phyloP scores from a whole-genome alignment of 1,140 invertebrate species.

The Vanessa atalanta region DNA sequence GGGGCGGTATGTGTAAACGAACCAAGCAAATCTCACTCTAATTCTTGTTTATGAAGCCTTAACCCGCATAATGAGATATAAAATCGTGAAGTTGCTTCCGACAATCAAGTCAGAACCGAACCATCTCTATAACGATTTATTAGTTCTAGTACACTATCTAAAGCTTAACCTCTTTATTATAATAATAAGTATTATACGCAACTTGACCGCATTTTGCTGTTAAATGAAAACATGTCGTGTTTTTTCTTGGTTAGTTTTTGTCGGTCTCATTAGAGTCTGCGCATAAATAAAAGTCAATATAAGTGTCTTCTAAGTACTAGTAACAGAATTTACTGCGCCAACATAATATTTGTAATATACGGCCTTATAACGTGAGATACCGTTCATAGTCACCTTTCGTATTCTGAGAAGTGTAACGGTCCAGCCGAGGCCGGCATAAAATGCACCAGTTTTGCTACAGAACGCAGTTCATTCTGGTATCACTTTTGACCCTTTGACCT shows the following conservation, averaged over 20 bases:
- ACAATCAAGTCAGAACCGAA: constrained; percentile 57
- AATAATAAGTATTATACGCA: constrained; percentile 41
- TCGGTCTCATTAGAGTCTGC: constrained; percentile 50
- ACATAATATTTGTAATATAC: constrained; percentile 70
- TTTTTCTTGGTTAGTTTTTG: constrained; percentile 46
- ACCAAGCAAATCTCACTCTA: constrained; percentile 68
- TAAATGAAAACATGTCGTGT: constrained; percentile 27
- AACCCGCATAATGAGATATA: constrained; percentile 57
- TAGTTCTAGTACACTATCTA: constrained; percentile 34
- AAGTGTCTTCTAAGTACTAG: constrained; percentile 58
- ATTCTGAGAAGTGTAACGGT: constrained; percentile 71
- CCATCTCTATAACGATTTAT: constrained; percentile 42
- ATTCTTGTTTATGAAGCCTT: constrained; percentile 74
- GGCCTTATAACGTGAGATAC: constrained; percentile 57
- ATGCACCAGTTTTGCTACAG: constrained; percentile 68
- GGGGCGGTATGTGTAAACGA: constrained; percentile 77
- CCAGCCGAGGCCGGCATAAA: constrained; percentile 51
- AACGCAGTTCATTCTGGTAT: constrained; percentile 50
- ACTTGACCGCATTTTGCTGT: constrained; percentile 50
- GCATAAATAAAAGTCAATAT: constrained; percentile 59
- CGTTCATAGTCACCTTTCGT: constrained; percentile 59
- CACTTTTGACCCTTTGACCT: constrained; percentile 58
- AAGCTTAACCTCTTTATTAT: constrained; percentile 33
- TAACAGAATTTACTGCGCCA: constrained; percentile 61
- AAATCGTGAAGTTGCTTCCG: constrained; percentile 58